Evolutionary conservation across 2,888 invertebrate genomes (phyloP), one percentile per base, ranked within the genome.

Genomic region (Ethmia dodecea): DNA sequence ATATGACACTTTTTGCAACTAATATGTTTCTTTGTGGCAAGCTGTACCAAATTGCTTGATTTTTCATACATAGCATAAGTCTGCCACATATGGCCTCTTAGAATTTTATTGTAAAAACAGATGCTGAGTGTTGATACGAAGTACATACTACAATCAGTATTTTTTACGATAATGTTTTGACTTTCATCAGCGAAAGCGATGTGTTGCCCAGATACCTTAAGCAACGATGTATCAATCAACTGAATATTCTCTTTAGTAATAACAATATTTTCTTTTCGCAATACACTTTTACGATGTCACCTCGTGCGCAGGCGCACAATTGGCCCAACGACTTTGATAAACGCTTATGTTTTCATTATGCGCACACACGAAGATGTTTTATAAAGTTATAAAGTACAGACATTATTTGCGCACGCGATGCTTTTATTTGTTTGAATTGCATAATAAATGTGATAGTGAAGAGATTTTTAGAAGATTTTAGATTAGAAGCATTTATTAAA

Each of bases 161-260:
- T 54, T 54, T 55, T 61, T 52, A 53, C 48, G 47, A 52, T 51
- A 26, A 54, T 71, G 66, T 72, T 73, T 68, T 66, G 64, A 73
- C 70, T 75, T 75, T 77, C 71, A 69, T 75, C 61, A 58, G 62
- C 60, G 60, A 70, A 69, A 73, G 69, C 65, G 63, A 71, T 74
- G 69, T 46, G 54, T 63, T 59, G 55, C 62, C 47, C 76, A 70
- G 66, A 68, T 60, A 60, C 56, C 64, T 63, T 60, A 61, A 61
- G 55, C 59, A 61, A 55, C 59, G 53, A 60, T 55, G 60, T 69
- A 63, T 75, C 73, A 74, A 77, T 77, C 77, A 67, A 56, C 55
- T 53, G 55, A 58, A 64, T 58, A 59, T 60, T 58, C 59, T 60
- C 47, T 47, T 52, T 38, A 43, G 49, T 61, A 63, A 63, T 70